Evolutionary conservation across 2,888 invertebrate species (phyloP), one percentile per base, ranked within the genome.

Genomic region (Drosophila peninsularis): DNA sequence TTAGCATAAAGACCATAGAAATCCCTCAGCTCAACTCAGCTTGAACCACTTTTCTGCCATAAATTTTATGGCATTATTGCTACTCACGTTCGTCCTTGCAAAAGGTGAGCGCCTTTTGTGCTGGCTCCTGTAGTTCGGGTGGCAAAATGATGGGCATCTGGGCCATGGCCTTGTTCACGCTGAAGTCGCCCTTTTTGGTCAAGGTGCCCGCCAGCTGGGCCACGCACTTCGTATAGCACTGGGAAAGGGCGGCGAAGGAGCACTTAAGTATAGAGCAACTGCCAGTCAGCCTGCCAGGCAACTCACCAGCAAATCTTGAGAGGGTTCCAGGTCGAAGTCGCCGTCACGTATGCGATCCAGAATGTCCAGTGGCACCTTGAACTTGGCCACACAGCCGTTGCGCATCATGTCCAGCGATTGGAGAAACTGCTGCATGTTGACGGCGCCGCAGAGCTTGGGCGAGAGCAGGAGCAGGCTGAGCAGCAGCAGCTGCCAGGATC

Each of bases 351-450:
- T 62, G 30, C 77, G 77, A 64, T 92, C 90, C 34, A 92, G 62
- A 27, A 71, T 55, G 6, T 91, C 91, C 14, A 66, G 10, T 0
- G 88, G 60, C 5, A 91, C 66, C 78, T 92, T 92, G 44, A 89
- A 90, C 52, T 92, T 92, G 19, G 84, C 88, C 13, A 82, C 67
- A 74, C 92, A 92, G 17, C 91, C 90, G 30, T 87, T 90, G 36
- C 92, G 90, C 89, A 92, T 90, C 90, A 91, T 91, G 52, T 91
- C 90, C 76, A 92, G 71, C 4, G 92, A 91, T 34, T 87, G 78
- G 1, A 89, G 73, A 42, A 92, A 91, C 69, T 92, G 92, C 75
- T 92, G 90, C 90, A 90, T 91, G 19, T 62, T 81, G 14, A 83
- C 75, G 7, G 45, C 54, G 7, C 6, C 13, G 17, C 65, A 56